These are phyloP conservation scores for Rhagologus leucostigma DNA, from an alignment of 2,113 vertebrate species.

Conservation along the genomic window DNA sequence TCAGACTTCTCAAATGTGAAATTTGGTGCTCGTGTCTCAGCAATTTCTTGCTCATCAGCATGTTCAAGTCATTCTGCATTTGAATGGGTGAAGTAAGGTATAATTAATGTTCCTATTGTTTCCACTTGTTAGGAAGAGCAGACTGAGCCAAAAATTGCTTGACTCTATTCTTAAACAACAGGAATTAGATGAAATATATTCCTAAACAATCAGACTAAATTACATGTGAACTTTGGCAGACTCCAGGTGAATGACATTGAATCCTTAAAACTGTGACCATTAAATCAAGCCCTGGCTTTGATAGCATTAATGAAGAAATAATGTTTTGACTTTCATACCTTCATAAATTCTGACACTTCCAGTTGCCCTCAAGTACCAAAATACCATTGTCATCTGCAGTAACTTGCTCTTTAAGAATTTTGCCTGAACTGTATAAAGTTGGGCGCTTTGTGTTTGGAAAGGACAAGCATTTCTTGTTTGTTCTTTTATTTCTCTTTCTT, in stretches of 20 bases:
- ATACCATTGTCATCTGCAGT: neutral
- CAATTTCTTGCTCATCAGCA: neutral
- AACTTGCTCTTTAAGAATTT: neutral
- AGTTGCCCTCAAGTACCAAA: neutral
- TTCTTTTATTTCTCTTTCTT: neutral
- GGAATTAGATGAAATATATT: constrained; percentile 4
- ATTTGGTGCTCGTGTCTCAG: neutral
- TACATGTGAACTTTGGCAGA: neutral
- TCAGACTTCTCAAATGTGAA: neutral
- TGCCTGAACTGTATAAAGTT: neutral
- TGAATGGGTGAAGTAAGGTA: constrained; percentile 13
- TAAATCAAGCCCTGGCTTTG: constrained; percentile 4
- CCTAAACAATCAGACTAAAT: constrained; percentile 50
- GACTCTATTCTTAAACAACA: neutral
- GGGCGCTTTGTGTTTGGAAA: neutral
- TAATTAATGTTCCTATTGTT: neutral
- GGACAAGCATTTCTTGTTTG: neutral
- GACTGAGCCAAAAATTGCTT: neutral
- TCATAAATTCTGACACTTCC: neutral
- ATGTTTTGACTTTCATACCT: neutral
- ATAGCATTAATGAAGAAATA: constrained; percentile 27
- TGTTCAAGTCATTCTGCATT: neutral
- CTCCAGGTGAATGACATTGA: constrained; percentile 25
- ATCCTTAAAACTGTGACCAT: constrained; percentile 19
- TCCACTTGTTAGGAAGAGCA: neutral